Base-by-base conservation (phyloP, 1,140 invertebrate genomes). In the Diplogasteroides magnus region DNA sequence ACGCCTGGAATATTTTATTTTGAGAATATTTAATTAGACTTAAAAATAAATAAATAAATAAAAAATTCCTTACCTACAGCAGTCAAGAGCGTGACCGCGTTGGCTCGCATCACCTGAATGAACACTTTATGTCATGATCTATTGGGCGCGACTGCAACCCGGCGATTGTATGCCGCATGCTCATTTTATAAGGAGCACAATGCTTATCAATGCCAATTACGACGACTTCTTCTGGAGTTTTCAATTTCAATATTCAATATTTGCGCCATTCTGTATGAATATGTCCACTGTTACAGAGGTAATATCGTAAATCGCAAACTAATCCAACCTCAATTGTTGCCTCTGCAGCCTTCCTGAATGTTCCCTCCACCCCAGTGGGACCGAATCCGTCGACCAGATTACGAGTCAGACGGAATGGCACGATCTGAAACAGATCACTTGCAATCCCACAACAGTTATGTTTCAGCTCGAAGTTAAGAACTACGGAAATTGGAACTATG, bases 361-460 rank as follows among this genome's bases (percentile, higher is more conserved):
- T 88, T 55, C 96, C 96, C 85, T 98, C 93, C 70, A 91, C 88
- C 37, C 91, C 91, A 31, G 93, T 85, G 0, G 92, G 90, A 13
- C 94, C 95, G 32, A 83, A 80, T n/a, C 70, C 80, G 56, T 81
- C 75, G 3, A 93, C 88, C 92, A 98, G 95, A 83, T 98, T 98
- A 57, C 92, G 92, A 0, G 97, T 98, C 56, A 99, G 86, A 1
- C 94, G 86, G 84, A 99, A 99, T 1, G 97, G 97, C n/a, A 99
- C 95, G 65, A 74, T 48, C 68, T 68, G 63, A 68, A 76, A 74
- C 29, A 56, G 23, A 55, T 68, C 1, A 69, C 28, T 29, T 23
- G 31, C 31, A 48, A n/a, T 64, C 27, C 23, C 14, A 63, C 48
- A 62, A 2, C 25, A n/a, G 69, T 62, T 48, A 11, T 19, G 37